Evolutionary conservation across 37 sponge, comb jelly and placozoan species (phyloP), one percentile per base, ranked within the genome.

Genomic region (Hormiphora californensis): DNA sequence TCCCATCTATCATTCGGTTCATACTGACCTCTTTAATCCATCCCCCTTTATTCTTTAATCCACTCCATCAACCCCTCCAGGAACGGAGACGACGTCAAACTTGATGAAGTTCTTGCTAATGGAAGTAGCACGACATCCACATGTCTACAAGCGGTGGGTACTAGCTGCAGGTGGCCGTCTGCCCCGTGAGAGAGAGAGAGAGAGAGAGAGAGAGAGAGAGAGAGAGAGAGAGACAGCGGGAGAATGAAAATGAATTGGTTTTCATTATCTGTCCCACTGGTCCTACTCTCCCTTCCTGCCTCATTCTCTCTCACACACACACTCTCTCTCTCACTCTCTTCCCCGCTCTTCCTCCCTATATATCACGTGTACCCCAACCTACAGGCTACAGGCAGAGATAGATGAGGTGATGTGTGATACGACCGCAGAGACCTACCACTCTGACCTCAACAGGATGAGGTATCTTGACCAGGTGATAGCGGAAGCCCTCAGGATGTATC

Each of bases 311-410:
- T n/a, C n/a, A n/a, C n/a, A n/a, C n/a, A 49, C 15, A 17, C 9
- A 15, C 12, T 49, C 9, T 49, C 53, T 49, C 53, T 49, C 15
- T 15, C 9, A 49, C 12, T 15, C 53, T 15, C 15, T 9, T 9
- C 15, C 53, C 53, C 12, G 53, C 9, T 57, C 21, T 12, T 30
- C 23, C 21, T 12, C 59, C 23, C 35, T 40, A 43, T 17, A n/a
- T n/a, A n/a, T n/a, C n/a, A n/a, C n/a, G n/a, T n/a, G n/a, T n/a
- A n/a, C n/a, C n/a, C n/a, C n/a, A n/a, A n/a, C n/a, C n/a, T n/a
- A n/a, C 81, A 73, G 81, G 35, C 25, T 73, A 17, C 81, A 73
- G 43, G 81, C 40, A 15, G 81, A 73, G 81, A 28, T 73, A 21
- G 81, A 73, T 30, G 4, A 25, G 1, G 81, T 73, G 28, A 40